Percentiles rank a stretch among this genome's conserved stretches.
Evolutionary conservation across 2,797 vertebrate species (phyloP).

Genomic region (Typhlichthys subterraneus): DNA sequence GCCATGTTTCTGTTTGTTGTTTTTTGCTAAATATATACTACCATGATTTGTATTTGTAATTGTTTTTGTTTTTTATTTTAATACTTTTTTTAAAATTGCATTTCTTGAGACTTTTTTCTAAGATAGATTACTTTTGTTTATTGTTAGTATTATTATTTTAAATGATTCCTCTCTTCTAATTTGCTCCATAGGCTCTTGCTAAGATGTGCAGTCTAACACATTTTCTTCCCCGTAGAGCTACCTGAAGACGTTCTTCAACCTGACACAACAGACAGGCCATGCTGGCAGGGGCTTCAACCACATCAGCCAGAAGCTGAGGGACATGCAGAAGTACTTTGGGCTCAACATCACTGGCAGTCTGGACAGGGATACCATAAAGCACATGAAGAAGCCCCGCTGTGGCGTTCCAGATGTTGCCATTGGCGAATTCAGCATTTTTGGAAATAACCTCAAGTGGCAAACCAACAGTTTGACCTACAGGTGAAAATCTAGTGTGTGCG

Average conservation of each 20-base stretch:
- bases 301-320: slow-evolving; percentile 71
- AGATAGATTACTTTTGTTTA: too few relatives aligned
- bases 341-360: slow-evolving; percentile 83
- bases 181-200: not conserved
- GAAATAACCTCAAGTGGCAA: slow-evolving; percentile 76
- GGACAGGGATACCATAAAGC: slow-evolving; percentile 77
- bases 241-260: slow-evolving; percentile 83
- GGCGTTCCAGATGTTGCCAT: slow-evolving; percentile 82
- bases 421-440: slow-evolving; percentile 72
- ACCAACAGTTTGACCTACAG: slow-evolving; percentile 86
- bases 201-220: not conserved
- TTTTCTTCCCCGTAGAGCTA: slow-evolving; percentile 74
- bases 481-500: slow-evolving; percentile 64
- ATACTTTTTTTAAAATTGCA: too few relatives aligned
- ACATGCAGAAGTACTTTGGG: slow-evolving; percentile 88
- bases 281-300: slow-evolving; percentile 13
- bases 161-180: not conserved
- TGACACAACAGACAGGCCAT: slow-evolving; percentile 46
- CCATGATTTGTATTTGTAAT: too few relatives aligned
- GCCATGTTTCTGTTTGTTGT: not conserved
- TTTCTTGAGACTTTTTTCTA: too few relatives aligned
- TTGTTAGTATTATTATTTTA: too few relatives aligned
- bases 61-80: too few relatives aligned
- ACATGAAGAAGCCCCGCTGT: slow-evolving; percentile 91
- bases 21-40: not conserved